A percentile compares a stretch with the other conserved stretches of the same genome.
Conservation (phyloP, 2,113 vertebrate species). For the Bufo bufo region DNA sequence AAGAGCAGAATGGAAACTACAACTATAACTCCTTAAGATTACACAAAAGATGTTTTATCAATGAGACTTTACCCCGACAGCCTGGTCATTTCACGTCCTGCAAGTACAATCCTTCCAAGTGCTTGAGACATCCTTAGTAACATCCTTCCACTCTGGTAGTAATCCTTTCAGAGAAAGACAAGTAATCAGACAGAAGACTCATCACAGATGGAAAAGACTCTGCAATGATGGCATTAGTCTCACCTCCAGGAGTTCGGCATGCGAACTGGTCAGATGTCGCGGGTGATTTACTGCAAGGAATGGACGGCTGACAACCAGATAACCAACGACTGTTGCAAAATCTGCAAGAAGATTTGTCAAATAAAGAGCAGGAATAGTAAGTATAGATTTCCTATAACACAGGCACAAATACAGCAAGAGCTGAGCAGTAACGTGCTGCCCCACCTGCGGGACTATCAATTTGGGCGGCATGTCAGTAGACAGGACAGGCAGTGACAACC, state of each 20-base stretch:
- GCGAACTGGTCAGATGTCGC: slow-evolving; percentile 84
- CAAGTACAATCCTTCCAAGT: slow-evolving; percentile 93
- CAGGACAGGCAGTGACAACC: no score
- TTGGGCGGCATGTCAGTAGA: no score
- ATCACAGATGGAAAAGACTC: neutral
- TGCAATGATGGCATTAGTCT: slow-evolving; percentile 33
- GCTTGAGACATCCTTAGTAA: slow-evolving; percentile 95
- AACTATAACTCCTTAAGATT: no score
- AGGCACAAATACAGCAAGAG: no score
- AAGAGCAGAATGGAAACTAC: no score
- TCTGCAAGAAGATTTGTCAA: slow-evolving; percentile 74
- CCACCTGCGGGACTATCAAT: no score
- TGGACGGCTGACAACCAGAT: slow-evolving; percentile 92
- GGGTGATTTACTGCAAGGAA: slow-evolving; percentile 85
- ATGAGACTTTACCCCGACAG: slow-evolving; percentile 85
- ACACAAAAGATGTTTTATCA: no score
- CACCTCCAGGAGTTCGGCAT: slow-evolving; percentile 93
- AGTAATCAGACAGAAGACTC: neutral
- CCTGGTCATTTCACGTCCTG: slow-evolving; percentile 96
- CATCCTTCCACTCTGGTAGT: slow-evolving; percentile 98
- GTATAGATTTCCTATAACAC: neutral
- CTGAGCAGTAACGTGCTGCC: no score
- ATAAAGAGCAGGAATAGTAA: slow-evolving; percentile 25
- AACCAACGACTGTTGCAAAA: slow-evolving; percentile 93
- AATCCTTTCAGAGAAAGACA: slow-evolving; percentile 78